Percentiles rank a stretch among this genome's conserved stretches.
phyloP scores from a whole-genome alignment of 2,113 vertebrate species.

The Oreocharis arfaki region DNA sequence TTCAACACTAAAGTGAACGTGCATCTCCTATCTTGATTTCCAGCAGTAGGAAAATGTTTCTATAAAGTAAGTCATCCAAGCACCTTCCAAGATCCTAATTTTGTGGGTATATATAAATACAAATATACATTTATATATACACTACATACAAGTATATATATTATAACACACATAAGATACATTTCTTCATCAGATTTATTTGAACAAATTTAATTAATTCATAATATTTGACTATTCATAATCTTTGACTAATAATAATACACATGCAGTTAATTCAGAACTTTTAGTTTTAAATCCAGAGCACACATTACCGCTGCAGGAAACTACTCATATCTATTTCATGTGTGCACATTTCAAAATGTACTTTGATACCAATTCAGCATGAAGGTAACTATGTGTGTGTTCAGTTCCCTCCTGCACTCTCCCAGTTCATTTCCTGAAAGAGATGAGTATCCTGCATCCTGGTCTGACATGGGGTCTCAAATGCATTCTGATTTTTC shows the following conservation, averaged over 20 bases:
- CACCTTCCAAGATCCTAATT: background rate
- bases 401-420: rapidly evolving
- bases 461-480: background rate
- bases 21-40: background rate
- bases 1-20: background rate
- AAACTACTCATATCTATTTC: background rate
- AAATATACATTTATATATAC: background rate
- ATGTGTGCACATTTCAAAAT: background rate
- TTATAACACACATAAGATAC: background rate
- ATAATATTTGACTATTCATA: too few relatives aligned
- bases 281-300: background rate
- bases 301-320: background rate
- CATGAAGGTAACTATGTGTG: background rate
- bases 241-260: background rate
- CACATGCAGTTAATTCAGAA: background rate
- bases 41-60: background rate
- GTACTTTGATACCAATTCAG: background rate
- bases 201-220: background rate
- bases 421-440: background rate
- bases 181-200: background rate
- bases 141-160: background rate
- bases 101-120: background rate
- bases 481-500: background rate
- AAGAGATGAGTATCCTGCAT: background rate
- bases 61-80: background rate